Evolutionary conservation across 2,888 invertebrate species (phyloP), one percentile per base, ranked within the genome.

Genomic region (Drosophila eohydei): DNA sequence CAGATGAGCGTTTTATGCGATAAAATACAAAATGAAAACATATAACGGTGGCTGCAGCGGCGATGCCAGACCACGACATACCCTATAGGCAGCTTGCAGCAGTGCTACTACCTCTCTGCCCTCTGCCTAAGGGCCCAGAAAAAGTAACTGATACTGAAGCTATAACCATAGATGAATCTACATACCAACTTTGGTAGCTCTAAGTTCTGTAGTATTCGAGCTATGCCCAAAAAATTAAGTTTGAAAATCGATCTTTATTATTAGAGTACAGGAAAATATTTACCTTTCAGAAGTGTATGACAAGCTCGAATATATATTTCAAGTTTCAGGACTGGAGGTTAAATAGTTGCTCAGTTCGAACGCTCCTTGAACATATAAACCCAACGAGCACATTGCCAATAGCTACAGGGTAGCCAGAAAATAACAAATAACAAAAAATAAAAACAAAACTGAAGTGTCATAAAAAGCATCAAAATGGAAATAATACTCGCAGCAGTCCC

Each of bases 381-480:
- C 52, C 26, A 9, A 11, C n/a, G 6, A 6, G 12, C 3, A 0
- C 16, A n/a, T 4, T 26, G 4, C 2, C 52, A n/a, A 36, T 38
- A 38, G n/a, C 6, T 16, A 14, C 57, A 70, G 58, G 51, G 55
- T 32, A 71, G 11, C 28, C 5, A 40, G 54, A 54, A 54, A 36
- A 50, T 38, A 40, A 54, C 41, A 43, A 58, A 58, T 54, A 48
- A 56, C 32, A 56, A 28, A 38, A 72, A 62, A 68, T 72, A 74
- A 71, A 78, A 62, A 71, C 64, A 64, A 80, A 81, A 73, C 73
- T 78, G 71, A 84, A 84, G 87, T 84, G 84, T 88, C 84, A 84
- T 84, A 84, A 84, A 84, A 86, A 81, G 59, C 84, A 88, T 88
- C 81, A 86, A 83, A 88, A 78, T 80, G 83, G 81, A 85, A 83